Base-by-base conservation (phyloP, 2,113 vertebrate species). In the Paracanthobrama guichenoti region DNA sequence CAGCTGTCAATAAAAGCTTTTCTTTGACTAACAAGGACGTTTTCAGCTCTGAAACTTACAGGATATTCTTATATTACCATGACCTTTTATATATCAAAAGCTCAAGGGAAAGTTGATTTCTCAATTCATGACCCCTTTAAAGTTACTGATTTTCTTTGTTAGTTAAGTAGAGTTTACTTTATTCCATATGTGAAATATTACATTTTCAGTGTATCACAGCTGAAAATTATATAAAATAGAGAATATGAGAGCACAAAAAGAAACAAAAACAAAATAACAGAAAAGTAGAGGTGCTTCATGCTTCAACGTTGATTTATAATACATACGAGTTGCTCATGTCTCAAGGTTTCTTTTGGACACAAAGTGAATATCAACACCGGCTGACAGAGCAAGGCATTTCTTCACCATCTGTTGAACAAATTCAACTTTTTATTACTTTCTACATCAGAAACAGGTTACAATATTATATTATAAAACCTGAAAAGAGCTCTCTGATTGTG, bases 151-250 rank as follows among this genome's bases (percentile, higher is more conserved):
- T 35, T 35, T 35, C 35, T 35, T n/a, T n/a, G n/a, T n/a, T n/a
- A n/a, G n/a, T n/a, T n/a, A n/a, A n/a, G n/a, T n/a, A n/a, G n/a
- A n/a, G n/a, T n/a, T n/a, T n/a, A n/a, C n/a, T n/a, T 35, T 35
- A 35, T 35, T 35, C 35, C 35, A 35, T 35, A 4, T 31, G 28
- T 31, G 28, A 31, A 31, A 31, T 35, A 35, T 35, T 4, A 35
- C 35, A 35, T 3, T 35, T 35, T 35, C 35, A 35, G 35, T 3
- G 35, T 39, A 35, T 39, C 35, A 13, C 28, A 26, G 24, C 60
- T 84, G 28, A 75, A 84, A 22, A 31, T 39, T 18, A 46, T 66
- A 57, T 44, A 55, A 67, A 74, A 59, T 20, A 60, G 35, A 62
- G 44, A 39, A 64, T 35, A 55, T 24, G 20, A 84, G 26, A 24